Percentiles rank a stretch among this genome's conserved stretches.
These are phyloP conservation scores for Drosophila watanabei DNA, from an alignment of 1,140 invertebrate species.

Conservation along the genomic window DNA sequence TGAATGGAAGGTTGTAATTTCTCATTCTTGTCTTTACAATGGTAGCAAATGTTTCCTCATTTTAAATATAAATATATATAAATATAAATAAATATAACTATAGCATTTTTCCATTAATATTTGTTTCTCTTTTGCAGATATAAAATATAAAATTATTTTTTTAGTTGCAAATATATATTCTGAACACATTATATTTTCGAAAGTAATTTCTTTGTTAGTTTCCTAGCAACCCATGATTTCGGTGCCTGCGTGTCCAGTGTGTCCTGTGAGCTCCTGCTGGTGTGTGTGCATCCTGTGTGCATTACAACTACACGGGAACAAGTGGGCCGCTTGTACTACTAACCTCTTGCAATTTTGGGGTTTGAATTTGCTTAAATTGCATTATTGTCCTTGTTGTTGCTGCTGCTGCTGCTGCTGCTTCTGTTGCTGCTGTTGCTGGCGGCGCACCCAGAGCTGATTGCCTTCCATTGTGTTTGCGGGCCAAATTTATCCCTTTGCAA, in stretches of 20 bases:
- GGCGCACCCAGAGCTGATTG: constrained; percentile 43
- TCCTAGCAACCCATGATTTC: not conserved
- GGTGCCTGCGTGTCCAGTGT: constrained; percentile 27
- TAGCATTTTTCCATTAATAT: too few species aligned
- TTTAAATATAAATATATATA: too few species aligned
- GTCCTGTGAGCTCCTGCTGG: constrained; percentile 13
- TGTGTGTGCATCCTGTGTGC: constrained; percentile 43
- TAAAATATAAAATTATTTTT: too few species aligned
- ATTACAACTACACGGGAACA: constrained; percentile 62
- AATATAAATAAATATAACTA: too few species aligned
- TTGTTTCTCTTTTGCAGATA: too few species aligned
- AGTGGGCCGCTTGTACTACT: constrained; percentile 58
- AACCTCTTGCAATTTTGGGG: constrained; percentile 72
- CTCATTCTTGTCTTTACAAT: too few species aligned
- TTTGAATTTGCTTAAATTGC: constrained; percentile 77
- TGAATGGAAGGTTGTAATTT: too few species aligned
- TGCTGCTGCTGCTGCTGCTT: constrained; percentile 19
- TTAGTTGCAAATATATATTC: too few species aligned
- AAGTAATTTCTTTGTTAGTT: not conserved
- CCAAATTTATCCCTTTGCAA: constrained; percentile 57
- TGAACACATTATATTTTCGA: too few species aligned
- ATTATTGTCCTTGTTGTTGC: constrained; percentile 64
- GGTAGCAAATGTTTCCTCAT: too few species aligned
- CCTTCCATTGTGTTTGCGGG: constrained; percentile 53
- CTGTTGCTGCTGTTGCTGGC: constrained; percentile 16